Percentiles rank a stretch among this genome's conserved stretches.
Evolutionary conservation across 2,113 vertebrate genomes (phyloP).

Genomic region (Phyllopteryx taeniolatus): DNA sequence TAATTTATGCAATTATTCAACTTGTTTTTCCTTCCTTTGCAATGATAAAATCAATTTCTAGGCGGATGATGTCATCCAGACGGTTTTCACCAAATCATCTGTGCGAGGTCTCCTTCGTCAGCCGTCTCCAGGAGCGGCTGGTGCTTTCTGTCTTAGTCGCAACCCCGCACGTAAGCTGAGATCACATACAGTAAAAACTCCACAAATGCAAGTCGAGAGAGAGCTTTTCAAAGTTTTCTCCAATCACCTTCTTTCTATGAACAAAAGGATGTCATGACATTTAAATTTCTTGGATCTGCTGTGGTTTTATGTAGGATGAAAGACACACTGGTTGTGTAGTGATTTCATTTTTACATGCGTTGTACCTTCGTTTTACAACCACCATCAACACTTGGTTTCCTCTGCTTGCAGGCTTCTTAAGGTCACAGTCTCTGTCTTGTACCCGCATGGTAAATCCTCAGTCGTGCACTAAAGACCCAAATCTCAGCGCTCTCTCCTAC

Average conservation of each 20-base stretch:
- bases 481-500: conserved; percentile 62
- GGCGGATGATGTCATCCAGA: conserved; percentile 74
- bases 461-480: conserved; percentile 60
- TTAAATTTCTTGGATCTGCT: too few relatives aligned
- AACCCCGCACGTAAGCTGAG: conserved; percentile 71
- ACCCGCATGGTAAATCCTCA: conserved; percentile 55
- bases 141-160: conserved; percentile 55
- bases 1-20: neutral
- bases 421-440: conserved; percentile 63
- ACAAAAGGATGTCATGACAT: too few relatives aligned
- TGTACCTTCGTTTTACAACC: neutral
- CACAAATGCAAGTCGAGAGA: neutral
- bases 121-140: conserved; percentile 55
- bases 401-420: conserved; percentile 65
- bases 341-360: neutral
- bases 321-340: too few relatives aligned
- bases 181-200: neutral
- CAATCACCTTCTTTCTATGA: too few relatives aligned
- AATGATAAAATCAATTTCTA: conserved; percentile 25
- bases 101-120: conserved; percentile 61
- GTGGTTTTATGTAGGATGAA: too few relatives aligned
- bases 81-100: conserved; percentile 52
- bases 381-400: neutral
- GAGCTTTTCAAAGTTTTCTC: neutral
- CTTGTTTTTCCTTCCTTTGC: neutral